Evolutionary conservation across 2,797 vertebrate species (phyloP).

Genomic region (Orestias chungarensis): DNA sequence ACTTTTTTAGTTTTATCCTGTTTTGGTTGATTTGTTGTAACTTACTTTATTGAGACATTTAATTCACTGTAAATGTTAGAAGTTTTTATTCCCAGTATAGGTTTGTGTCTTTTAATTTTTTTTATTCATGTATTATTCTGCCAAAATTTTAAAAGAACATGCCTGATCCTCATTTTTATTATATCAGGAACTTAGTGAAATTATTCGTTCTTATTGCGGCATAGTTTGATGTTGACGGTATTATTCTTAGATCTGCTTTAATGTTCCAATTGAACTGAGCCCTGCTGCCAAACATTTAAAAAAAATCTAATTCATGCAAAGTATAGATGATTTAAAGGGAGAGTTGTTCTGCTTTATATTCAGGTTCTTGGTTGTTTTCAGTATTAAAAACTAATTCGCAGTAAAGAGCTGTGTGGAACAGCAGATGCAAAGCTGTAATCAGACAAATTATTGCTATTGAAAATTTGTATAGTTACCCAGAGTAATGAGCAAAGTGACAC

Average conservation of each 20-base stretch:
- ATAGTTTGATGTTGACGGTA: slow-evolving; percentile 2
- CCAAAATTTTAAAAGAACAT: neutral
- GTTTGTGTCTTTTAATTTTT: neutral
- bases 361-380: neutral
- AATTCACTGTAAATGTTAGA: neutral
- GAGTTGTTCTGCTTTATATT: neutral
- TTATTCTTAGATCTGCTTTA: neutral
- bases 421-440: slow-evolving; percentile 17
- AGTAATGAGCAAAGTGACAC: slow-evolving; percentile 48
- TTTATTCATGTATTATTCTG: neutral
- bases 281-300: neutral
- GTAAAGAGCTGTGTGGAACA: neutral
- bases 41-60: neutral
- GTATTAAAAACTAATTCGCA: slow-evolving; percentile 14
- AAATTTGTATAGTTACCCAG: slow-evolving; percentile 37
- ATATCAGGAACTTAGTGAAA: neutral
- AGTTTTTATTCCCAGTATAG: neutral
- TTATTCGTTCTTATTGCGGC: neutral
- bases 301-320: neutral
- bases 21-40: neutral
- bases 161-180: neutral
- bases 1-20: no score
- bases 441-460: slow-evolving; percentile 33
- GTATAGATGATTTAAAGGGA: neutral
- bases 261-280: neutral